Evolutionary conservation across 2,797 vertebrate species (phyloP).

Genomic region (Pseudomugil tenellus): DNA sequence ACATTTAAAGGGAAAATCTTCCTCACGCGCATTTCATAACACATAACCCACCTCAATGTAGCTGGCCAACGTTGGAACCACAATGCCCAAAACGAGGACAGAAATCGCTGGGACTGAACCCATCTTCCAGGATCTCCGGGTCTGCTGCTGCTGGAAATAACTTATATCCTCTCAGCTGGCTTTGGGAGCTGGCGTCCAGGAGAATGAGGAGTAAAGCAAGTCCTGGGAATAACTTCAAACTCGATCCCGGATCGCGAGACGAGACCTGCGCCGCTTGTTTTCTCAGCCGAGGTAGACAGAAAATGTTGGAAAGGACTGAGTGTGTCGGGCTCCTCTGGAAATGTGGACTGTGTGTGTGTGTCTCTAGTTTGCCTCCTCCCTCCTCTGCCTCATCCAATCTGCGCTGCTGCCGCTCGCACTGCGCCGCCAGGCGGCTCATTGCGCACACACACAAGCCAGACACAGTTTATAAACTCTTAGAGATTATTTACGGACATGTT

Average conservation of each 20-base stretch:
- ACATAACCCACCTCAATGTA: constrained; percentile 91
- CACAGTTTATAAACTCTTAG: too few relatives aligned
- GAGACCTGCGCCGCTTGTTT: constrained; percentile 59
- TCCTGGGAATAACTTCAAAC: constrained; percentile 35
- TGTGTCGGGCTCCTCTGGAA: constrained; percentile 36
- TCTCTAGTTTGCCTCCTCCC: constrained; percentile 47
- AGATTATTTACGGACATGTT: too few relatives aligned
- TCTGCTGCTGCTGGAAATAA: constrained; percentile 51
- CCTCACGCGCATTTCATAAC: constrained; percentile 3
- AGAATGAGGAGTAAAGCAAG: constrained; percentile 19
- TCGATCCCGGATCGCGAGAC: constrained; percentile 28
- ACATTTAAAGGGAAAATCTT: not conserved
- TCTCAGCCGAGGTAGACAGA: constrained; percentile 47
- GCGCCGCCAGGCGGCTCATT: constrained; percentile 65
- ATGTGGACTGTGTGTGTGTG: constrained; percentile 42
- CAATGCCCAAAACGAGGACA: constrained; percentile 82
- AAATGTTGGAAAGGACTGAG: constrained; percentile 31
- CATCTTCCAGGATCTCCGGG: constrained; percentile 74
- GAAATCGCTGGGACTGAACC: constrained; percentile 77
- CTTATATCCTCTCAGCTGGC: constrained; percentile 58
- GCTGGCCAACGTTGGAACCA: constrained; percentile 86
- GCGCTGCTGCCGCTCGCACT: constrained; percentile 7
- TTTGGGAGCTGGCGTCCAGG: constrained; percentile 33
- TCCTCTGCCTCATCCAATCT: not conserved
- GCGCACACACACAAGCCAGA: not conserved